These are phyloP conservation scores for Eptatretus atami DNA, from an alignment of 2,797 vertebrate species.

Conservation along the genomic window DNA sequence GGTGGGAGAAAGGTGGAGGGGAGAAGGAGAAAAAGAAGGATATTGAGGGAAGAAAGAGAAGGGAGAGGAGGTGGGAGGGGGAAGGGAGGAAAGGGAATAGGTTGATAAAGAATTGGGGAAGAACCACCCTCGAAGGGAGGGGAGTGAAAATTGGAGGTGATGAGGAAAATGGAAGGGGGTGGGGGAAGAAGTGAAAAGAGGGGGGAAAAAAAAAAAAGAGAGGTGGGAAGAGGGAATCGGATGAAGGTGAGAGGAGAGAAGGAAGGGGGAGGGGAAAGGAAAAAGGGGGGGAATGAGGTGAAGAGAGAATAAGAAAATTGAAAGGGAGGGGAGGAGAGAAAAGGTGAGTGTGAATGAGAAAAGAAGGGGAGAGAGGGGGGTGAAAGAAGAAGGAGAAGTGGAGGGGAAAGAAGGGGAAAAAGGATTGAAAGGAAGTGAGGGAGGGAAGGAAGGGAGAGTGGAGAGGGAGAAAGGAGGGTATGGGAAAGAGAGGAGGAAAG, in stretches of 20 bases:
- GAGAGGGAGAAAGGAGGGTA: too few species aligned
- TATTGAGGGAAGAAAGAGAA: too few species aligned
- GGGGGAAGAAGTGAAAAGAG: background rate
- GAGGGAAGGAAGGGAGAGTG: too few species aligned
- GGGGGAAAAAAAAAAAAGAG: background rate
- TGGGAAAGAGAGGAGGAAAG: background rate
- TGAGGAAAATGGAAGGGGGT: too few species aligned
- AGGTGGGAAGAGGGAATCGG: too few species aligned
- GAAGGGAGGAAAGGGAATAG: slow-evolving; percentile 13
- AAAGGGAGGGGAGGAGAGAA: too few species aligned
- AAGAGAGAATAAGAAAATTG: too few species aligned
- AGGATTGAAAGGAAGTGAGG: too few species aligned
- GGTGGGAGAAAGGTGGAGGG: background rate
- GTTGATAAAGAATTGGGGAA: slow-evolving; percentile 9
- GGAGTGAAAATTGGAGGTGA: background rate
- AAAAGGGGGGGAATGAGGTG: background rate
- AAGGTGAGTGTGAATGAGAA: too few species aligned
- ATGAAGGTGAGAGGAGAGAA: background rate
- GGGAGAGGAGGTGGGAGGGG: slow-evolving; percentile 11
- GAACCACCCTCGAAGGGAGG: background rate
- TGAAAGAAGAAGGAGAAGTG: too few species aligned
- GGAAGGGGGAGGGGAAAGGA: background rate
- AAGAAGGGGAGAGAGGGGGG: too few species aligned
- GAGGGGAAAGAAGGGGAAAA: too few species aligned
- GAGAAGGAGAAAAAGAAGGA: background rate